These are phyloP conservation scores for Ptychadena robeensis DNA, from an alignment of 2,797 vertebrate genomes.

Conservation along the genomic window DNA sequence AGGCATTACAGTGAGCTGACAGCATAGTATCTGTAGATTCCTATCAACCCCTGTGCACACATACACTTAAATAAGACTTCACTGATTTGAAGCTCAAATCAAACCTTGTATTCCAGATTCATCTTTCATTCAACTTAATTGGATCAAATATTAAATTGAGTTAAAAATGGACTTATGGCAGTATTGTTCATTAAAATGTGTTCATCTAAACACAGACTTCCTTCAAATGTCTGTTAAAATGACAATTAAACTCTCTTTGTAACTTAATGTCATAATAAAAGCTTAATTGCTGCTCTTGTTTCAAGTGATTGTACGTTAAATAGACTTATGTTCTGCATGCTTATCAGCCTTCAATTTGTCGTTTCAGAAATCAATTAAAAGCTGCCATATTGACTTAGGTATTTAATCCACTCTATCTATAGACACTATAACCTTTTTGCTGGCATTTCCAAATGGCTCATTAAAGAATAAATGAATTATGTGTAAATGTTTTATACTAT, in stretches of 20 bases:
- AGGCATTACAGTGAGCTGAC: constrained; percentile 28
- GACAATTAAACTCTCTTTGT: constrained; percentile 54
- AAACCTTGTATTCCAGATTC: not conserved
- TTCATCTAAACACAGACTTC: constrained; percentile 11
- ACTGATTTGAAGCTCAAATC: not conserved
- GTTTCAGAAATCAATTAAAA: constrained; percentile 61
- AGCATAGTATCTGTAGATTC: constrained; percentile 1
- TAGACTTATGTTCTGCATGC: constrained; percentile 55
- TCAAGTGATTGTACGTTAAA: constrained; percentile 52
- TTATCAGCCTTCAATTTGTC: constrained; percentile 58
- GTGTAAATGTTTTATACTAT: constrained; percentile 41
- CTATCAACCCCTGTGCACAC: not conserved
- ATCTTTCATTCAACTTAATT: constrained; percentile 5
- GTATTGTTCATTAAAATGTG: constrained; percentile 43
- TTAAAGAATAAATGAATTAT: constrained; percentile 56
- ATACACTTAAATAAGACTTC: not conserved
- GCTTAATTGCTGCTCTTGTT: constrained; percentile 40
- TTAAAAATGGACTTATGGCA: constrained; percentile 32
- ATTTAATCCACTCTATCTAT: constrained; percentile 58
- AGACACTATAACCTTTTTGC: constrained; percentile 59
- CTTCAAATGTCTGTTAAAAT: constrained; percentile 51
- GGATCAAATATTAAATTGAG: constrained; percentile 31
- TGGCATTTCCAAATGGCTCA: constrained; percentile 56
- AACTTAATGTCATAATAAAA: constrained; percentile 53
- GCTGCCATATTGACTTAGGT: constrained; percentile 59